Evolutionary conservation across 2,113 vertebrate species (phyloP), one percentile per base, ranked within the genome.

Genomic region (Patagioenas fasciata): DNA sequence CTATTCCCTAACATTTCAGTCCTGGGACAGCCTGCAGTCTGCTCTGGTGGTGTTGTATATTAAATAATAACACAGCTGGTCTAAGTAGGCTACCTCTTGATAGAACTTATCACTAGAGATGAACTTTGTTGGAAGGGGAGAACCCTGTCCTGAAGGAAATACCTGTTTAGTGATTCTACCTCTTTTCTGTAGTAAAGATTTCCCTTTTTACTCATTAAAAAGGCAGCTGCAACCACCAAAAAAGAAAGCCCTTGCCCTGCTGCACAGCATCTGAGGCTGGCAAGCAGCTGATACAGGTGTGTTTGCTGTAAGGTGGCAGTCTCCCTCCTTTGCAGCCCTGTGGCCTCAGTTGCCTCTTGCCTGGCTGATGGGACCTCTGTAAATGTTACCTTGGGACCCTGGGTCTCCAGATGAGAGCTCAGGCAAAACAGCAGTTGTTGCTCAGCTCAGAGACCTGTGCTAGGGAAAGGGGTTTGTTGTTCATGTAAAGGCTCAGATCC

Each of bases 51-150:
- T 82, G 47, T 32, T 44, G 73, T 85, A 64, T 42, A 31, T 72
- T 93, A 91, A 72, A 89, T 91, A 89, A 73, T 75, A 96, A 73
- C 47, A 66, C 70, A 90, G 78, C 90, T 88, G 75, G 91, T 88
- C 54, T 60, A 92, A 91, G 90, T 2, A 20, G 62, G 58, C 80
- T 97, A 72, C 57, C 80, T 89, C 90, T 81, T 87, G 10, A 34
- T 82, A 62, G 77, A 92, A 38, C 58, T 80, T 95, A 89, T 94
- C 38, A 78, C 66, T 74, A 90, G 89, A 94, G 81, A 54, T 50
- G 51, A 47, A 56, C 58, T 83, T 62, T 74, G 32, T 4, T 2
- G 3, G 51, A 12, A 3, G 14, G 19, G 50, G 9, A 83, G 75
- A 88, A 81, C 60, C 9, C 25, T 60, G 7, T 91, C 70, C 88